Conservation (phyloP, 1,140 invertebrate genomes). For the Eurytemora carolleeae region DNA sequence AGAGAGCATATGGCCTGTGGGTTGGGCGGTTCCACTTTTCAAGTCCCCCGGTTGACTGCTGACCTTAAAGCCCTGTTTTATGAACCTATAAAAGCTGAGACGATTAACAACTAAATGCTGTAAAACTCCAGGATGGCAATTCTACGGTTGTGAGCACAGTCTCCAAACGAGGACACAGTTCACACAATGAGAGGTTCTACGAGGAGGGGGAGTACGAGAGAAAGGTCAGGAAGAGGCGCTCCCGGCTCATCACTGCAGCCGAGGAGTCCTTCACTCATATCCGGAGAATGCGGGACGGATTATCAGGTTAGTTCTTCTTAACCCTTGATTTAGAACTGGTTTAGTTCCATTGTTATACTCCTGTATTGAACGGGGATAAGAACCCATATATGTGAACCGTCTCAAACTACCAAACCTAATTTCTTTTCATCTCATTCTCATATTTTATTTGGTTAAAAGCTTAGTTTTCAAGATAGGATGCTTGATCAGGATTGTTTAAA, state of each 20-base stretch:
- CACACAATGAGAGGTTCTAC: conserved; percentile 90
- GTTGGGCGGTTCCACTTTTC: too few relatives aligned
- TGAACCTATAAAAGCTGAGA: neutral
- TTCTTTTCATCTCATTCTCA: too few relatives aligned
- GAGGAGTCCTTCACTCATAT: conserved; percentile 96
- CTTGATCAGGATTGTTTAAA: too few relatives aligned
- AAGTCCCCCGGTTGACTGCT: neutral
- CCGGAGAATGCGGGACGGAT: conserved; percentile 36
- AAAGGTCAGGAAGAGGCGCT: conserved; percentile 67
- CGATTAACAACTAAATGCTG: neutral
- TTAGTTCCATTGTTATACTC: neutral
- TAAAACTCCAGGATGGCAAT: conserved; percentile 8
- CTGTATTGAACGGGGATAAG: neutral
- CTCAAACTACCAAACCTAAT: too few relatives aligned
- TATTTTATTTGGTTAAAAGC: too few relatives aligned
- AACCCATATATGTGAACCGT: too few relatives aligned
- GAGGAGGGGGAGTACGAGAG: conserved; percentile 92
- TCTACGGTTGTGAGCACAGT: conserved; percentile 15
- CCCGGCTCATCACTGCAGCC: conserved; percentile 67
- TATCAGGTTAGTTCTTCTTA: conserved; percentile 18
- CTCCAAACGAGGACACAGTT: conserved; percentile 43
- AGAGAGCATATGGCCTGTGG: too few relatives aligned
- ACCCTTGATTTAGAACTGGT: neutral
- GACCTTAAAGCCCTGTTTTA: too few relatives aligned
- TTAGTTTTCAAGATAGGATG: too few relatives aligned